phyloP scores from a whole-genome alignment of 1,140 invertebrate genomes.

The Heliconius congener region DNA sequence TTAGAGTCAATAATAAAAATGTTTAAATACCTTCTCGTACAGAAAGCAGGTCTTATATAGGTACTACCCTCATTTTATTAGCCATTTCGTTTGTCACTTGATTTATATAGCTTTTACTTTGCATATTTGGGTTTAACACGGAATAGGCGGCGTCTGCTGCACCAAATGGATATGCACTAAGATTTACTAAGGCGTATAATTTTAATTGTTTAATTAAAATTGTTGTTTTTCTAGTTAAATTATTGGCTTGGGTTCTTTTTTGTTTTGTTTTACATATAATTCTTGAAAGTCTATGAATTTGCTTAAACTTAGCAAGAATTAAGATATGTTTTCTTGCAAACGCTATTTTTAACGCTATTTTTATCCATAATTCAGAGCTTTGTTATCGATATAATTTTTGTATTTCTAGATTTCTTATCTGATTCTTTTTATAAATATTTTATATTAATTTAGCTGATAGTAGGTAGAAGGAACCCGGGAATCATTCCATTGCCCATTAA shows the following conservation, averaged over 20 bases:
- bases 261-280: not conserved
- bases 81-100: slow-evolving; percentile 43
- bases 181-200: slow-evolving; percentile 20
- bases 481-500: no score
- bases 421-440: no score
- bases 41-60: not conserved
- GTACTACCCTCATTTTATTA: slow-evolving; percentile 38
- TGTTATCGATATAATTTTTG: no score
- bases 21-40: not conserved
- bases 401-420: no score
- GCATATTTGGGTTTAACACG: slow-evolving; percentile 28
- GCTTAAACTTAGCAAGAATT: no score
- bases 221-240: not conserved
- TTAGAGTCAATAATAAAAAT: not conserved
- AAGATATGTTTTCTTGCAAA: no score
- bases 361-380: no score
- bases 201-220: slow-evolving; percentile 13
- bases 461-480: no score
- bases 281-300: no score
- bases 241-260: not conserved
- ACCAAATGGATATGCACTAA: slow-evolving; percentile 16
- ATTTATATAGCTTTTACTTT: slow-evolving; percentile 42
- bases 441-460: no score
- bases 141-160: slow-evolving; percentile 38
- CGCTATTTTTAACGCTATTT: no score